Conservation (phyloP, 2,113 vertebrate genomes). For the Oceanodroma tethys region DNA sequence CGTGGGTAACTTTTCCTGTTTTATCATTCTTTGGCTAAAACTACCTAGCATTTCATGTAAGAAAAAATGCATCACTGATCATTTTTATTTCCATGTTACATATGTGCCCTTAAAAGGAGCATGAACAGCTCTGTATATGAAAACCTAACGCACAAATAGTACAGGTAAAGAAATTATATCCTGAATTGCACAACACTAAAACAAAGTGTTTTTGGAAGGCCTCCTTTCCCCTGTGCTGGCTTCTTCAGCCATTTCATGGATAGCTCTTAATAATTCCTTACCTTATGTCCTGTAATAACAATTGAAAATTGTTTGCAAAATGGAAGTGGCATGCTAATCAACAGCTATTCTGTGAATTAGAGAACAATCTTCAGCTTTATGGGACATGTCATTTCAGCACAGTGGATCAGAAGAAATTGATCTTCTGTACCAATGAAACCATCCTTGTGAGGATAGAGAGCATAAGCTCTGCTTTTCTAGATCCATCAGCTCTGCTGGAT, state of each 20-base stretch:
- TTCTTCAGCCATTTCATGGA: neutral
- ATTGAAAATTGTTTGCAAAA: neutral
- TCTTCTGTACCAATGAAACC: neutral
- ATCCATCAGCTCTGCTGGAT: conserved; percentile 29
- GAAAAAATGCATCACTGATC: neutral
- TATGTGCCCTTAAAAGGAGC: neutral
- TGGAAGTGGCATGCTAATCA: neutral
- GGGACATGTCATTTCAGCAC: neutral
- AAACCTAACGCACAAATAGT: neutral
- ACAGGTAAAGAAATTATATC: neutral
- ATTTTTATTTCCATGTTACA: neutral
- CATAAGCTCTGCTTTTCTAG: conserved; percentile 29
- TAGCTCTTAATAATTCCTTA: neutral
- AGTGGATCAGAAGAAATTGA: neutral
- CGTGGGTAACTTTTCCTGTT: neutral
- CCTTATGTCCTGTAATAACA: neutral
- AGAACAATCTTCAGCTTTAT: neutral
- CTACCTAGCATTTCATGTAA: neutral
- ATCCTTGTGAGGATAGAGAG: neutral
- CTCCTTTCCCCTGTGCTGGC: neutral
- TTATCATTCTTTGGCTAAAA: neutral
- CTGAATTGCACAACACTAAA: neutral
- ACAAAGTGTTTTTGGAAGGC: neutral
- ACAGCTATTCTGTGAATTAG: neutral
- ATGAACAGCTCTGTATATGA: neutral